Evolutionary conservation across 2,888 invertebrate genomes (phyloP).

Genomic region (Malachius bipustulatus): DNA sequence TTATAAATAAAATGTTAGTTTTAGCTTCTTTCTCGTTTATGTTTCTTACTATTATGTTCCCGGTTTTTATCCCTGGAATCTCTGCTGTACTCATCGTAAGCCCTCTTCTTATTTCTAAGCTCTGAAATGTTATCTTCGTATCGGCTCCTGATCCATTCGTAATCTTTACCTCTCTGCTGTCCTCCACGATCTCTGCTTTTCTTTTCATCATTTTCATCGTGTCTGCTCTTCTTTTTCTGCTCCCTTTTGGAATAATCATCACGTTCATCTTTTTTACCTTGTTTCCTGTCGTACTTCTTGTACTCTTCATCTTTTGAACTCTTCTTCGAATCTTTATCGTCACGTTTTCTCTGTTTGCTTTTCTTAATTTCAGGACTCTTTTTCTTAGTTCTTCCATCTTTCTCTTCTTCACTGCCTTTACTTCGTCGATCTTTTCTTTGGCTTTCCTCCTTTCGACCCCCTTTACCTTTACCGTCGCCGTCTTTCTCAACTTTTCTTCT

Average conservation of each 20-base stretch:
- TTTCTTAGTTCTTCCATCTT: constrained; percentile 6
- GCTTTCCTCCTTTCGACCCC: not conserved
- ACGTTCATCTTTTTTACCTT: constrained; percentile 12
- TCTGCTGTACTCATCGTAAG: constrained; percentile 9
- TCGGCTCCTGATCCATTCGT: constrained; percentile 21
- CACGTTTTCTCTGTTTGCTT: constrained; percentile 11
- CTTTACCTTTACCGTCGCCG: not conserved
- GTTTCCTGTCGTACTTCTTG: constrained; percentile 16
- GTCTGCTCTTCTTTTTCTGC: constrained; percentile 13
- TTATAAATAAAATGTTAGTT: constrained; percentile 6
- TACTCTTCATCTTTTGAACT: constrained; percentile 7
- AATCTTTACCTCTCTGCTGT: constrained; percentile 15
- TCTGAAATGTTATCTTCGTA: constrained; percentile 20
- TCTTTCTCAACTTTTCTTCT: not conserved
- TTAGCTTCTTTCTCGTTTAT: constrained; percentile 18
- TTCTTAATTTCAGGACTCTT: constrained; percentile 12
- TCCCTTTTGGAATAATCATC: constrained; percentile 14
- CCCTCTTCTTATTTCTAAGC: constrained; percentile 17
- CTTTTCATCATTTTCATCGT: constrained; percentile 5
- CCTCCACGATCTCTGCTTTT: constrained; percentile 7
- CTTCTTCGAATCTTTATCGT: constrained; percentile 5
- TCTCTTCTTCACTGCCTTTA: constrained; percentile 1
- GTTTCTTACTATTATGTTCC: constrained; percentile 12
- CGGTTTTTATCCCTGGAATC: constrained; percentile 18
- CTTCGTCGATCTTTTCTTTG: too few species aligned